These are phyloP conservation scores for Syngnathus typhle DNA, from an alignment of 2,113 vertebrate species.

Conservation along the genomic window DNA sequence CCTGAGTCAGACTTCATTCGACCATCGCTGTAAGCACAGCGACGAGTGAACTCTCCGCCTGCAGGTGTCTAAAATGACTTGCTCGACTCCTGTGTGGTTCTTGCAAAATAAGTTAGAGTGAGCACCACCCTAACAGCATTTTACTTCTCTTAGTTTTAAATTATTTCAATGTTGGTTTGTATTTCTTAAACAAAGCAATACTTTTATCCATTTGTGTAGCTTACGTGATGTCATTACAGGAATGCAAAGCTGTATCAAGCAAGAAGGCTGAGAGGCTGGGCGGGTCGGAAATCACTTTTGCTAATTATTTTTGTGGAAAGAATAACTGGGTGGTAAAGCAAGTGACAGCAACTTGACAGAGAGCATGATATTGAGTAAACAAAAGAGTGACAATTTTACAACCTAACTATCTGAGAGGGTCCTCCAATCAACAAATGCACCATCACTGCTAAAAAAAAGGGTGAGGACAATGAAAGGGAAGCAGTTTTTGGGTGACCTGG, in stretches of 20 bases:
- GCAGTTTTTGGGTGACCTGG: constrained; percentile 29
- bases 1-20: too few relatives aligned
- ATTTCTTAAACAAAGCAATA: too few relatives aligned
- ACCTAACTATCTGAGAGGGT: background rate
- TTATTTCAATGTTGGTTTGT: too few relatives aligned
- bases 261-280: background rate
- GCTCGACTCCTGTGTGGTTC: too few relatives aligned
- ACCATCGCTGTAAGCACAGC: too few relatives aligned
- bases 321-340: constrained; percentile 40
- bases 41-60: too few relatives aligned
- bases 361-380: background rate
- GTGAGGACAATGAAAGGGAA: constrained; percentile 42
- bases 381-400: background rate
- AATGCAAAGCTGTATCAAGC: constrained; percentile 24
- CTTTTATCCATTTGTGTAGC: too few relatives aligned
- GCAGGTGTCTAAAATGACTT: too few relatives aligned
- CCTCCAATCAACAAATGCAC: background rate
- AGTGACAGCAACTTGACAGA: constrained; percentile 29
- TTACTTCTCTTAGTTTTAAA: too few relatives aligned
- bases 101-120: too few relatives aligned
- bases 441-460: constrained; percentile 30
- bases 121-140: too few relatives aligned
- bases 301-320: constrained; percentile 54
- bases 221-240: constrained; percentile 1
- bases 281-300: constrained; percentile 56